Base-by-base conservation (phyloP, 2,113 vertebrate genomes). In the Telmatochromis brachygnathus region DNA sequence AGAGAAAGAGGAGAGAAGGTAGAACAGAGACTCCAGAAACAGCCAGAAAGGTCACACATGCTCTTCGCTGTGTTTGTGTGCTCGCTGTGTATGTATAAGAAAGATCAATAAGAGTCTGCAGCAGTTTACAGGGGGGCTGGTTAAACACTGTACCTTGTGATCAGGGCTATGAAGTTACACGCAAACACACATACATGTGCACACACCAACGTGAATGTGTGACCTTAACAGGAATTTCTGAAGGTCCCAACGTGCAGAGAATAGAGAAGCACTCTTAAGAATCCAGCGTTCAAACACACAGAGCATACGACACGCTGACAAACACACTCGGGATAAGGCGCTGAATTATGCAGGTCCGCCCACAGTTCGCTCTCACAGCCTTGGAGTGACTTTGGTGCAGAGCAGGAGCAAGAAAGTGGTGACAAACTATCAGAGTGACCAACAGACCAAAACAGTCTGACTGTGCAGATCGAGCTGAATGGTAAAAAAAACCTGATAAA, bases 261-360 rank as follows among this genome's bases (percentile, higher is more conserved):
- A 94, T 94, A 88, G 49, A 85, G 84, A 88, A 21, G 70, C 68
- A 10, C 56, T 65, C 15, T 30, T 47, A 88, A 79, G 83, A 81
- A 68, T 35, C 60, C 84, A 77, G 85, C 1, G 26, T 13, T 37
- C 21, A 7, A 17, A 75, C 68, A 45, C 37, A 86, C 60, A 73
- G 84, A 49, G 60, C 83, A 75, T 33, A 84, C 3, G 2, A 75
- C 42, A 47, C 21, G 4, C 68, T 28, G 39, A 19, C 68, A 28
- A 26, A 86, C 55, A 65, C 87, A 45, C 83, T 35, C 2, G 19
- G 56, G 88, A 88, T 79, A 84, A 84, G 79, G 39, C 58, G 33
- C 49, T 91, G 84, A 93, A 93, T 93, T 91, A 95, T 94, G 92
- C 92, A 94, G 87, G 14, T 62, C 86, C 35, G 54, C 88, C 89